phyloP scores from a whole-genome alignment of 2,113 vertebrate genomes.

The Tonatia bakeri region DNA sequence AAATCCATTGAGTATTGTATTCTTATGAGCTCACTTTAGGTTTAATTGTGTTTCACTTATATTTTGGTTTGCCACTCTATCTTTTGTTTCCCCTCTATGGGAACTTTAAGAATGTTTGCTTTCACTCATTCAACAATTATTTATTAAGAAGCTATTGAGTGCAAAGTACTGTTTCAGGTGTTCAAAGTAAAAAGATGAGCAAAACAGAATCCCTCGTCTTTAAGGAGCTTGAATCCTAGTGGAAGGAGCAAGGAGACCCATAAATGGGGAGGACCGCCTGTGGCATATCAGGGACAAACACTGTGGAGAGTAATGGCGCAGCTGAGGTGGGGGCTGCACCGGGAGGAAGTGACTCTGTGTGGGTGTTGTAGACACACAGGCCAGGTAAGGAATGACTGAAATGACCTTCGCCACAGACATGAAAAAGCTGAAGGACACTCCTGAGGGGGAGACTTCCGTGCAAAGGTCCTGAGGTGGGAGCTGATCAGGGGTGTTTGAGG shows the following conservation, averaged over 20 bases:
- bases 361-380: background rate
- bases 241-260: background rate
- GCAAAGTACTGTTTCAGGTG: background rate
- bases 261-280: background rate
- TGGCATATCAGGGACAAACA: background rate
- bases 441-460: background rate
- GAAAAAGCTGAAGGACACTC: background rate
- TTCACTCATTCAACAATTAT: background rate
- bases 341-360: background rate
- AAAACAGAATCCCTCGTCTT: background rate
- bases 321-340: background rate
- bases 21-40: background rate
- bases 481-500: background rate
- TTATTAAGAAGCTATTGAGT: background rate
- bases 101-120: background rate
- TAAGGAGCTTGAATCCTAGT: background rate
- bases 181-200: background rate
- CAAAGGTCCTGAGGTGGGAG: background rate
- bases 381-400: background rate
- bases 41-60: background rate
- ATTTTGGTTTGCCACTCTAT: background rate
- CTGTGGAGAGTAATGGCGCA: background rate
- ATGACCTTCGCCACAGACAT: background rate
- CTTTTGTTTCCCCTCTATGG: background rate
- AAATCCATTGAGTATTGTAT: background rate